Conservation (phyloP, 2,888 invertebrate species). For the Diaphora mendica region DNA sequence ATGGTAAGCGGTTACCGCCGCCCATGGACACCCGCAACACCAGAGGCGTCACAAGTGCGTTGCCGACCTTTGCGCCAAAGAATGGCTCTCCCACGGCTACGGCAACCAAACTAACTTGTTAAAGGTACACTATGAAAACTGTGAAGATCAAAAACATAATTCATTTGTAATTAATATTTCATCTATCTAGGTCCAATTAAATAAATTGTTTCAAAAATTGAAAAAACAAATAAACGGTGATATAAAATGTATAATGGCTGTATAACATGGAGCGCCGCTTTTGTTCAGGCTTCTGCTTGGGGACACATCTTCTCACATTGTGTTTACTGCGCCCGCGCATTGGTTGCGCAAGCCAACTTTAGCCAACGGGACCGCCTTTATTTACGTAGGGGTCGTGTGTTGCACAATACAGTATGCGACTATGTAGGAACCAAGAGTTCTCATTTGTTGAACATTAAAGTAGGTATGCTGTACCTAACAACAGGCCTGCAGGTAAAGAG, state of each 20-base stretch:
- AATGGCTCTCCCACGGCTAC: too few species aligned
- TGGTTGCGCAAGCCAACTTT: neutral
- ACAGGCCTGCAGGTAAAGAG: too few species aligned
- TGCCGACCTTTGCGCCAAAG: too few species aligned
- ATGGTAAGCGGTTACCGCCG: accelerated
- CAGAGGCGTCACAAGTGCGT: too few species aligned
- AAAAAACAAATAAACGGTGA: too few species aligned
- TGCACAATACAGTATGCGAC: neutral
- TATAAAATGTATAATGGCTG: neutral
- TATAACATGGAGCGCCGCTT: neutral
- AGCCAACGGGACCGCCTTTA: neutral
- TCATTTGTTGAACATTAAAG: neutral
- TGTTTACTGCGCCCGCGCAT: neutral
- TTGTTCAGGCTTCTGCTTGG: neutral
- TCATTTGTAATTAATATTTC: too few species aligned
- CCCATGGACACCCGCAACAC: too few species aligned
- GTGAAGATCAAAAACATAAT: too few species aligned
- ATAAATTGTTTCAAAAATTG: too few species aligned
- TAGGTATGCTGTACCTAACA: neutral
- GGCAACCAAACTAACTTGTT: too few species aligned
- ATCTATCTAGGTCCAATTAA: too few species aligned
- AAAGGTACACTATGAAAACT: too few species aligned
- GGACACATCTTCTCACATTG: neutral
- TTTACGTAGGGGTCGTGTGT: neutral
- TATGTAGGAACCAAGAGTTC: neutral